Evolutionary conservation across 2,888 invertebrate genomes (phyloP), one percentile per base, ranked within the genome.

Genomic region (Didymodactylos carnosus): DNA sequence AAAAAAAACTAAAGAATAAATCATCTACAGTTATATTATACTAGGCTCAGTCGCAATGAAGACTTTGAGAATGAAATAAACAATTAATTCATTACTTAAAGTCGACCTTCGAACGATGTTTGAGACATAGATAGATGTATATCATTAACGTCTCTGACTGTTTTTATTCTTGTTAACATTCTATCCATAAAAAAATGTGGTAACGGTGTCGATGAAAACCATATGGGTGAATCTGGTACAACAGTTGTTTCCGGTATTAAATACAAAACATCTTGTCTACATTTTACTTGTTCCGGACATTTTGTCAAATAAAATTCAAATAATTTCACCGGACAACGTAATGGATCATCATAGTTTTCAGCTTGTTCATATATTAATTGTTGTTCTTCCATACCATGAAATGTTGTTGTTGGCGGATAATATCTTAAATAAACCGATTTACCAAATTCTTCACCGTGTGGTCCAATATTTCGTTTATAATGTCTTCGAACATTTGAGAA

Each of bases 301-400:
- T 94, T 94, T 7, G 92, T 93, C 78, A 94, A 88, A 84, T 94
- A 95, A 85, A 94, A 94, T 86, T 94, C 94, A 81, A 93, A 94
- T 70, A 94, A 85, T 83, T 93, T 93, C 11, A 94, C 93, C 76
- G 94, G 94, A 87, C 95, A 95, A 77, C 93, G 87, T 19, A 93
- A 85, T 0, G 93, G 92, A 84, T 93, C 92, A 76, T 91, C 91
- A 84, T 91, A 89, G 80, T 94, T 93, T 84, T 94, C 94, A 82
- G 91, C 90, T 80, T 94, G 92, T 81, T 94, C 94, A 80, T 80
- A 82, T 8, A 81, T 79, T 8, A 73, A 73, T 69, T 73, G 73
- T 71, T 71, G 72, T 39, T 46, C 72, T 69, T 75, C 71, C 27
- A 73, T 39, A n/a, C 75, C 72, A 39, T 74, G 74, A 49, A 69